Evolutionary conservation across 2,113 vertebrate genomes (phyloP).

Genomic region (Phylloscopus whistleri): DNA sequence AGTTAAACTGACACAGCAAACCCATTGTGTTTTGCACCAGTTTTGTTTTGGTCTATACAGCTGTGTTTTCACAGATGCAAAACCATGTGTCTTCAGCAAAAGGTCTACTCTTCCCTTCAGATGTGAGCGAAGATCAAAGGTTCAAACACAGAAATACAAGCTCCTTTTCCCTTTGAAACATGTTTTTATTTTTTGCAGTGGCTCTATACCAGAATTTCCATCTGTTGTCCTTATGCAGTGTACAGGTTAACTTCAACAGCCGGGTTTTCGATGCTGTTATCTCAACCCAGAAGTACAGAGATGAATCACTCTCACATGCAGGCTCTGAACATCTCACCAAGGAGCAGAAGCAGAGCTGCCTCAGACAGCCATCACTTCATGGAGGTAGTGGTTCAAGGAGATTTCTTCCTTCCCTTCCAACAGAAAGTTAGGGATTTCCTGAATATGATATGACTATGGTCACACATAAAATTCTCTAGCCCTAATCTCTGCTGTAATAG

Average conservation of each 20-base stretch:
- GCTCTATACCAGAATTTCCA: constrained; percentile 86
- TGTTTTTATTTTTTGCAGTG: constrained; percentile 78
- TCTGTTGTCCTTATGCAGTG: constrained; percentile 89
- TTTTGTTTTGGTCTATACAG: constrained; percentile 81
- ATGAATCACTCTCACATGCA: constrained; percentile 4
- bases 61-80: constrained; percentile 98
- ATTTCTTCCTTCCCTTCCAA: neutral
- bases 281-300: constrained; percentile 47
- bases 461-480: neutral
- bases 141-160: constrained; percentile 81
- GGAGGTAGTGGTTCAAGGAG: neutral
- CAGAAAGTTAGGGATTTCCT: neutral
- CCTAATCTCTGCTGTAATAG: neutral
- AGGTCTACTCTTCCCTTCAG: constrained; percentile 82
- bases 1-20: constrained; percentile 77
- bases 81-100: constrained; percentile 85
- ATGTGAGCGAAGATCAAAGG: constrained; percentile 94
- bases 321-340: neutral
- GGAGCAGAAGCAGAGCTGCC: neutral
- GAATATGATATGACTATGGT: neutral
- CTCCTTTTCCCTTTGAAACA: constrained; percentile 86
- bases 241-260: constrained; percentile 75
- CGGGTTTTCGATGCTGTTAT: constrained; percentile 60
- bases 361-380: neutral
- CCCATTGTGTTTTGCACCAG: constrained; percentile 82